phyloP scores from a whole-genome alignment of 2,113 vertebrate genomes.

The Phaethon lepturus region DNA sequence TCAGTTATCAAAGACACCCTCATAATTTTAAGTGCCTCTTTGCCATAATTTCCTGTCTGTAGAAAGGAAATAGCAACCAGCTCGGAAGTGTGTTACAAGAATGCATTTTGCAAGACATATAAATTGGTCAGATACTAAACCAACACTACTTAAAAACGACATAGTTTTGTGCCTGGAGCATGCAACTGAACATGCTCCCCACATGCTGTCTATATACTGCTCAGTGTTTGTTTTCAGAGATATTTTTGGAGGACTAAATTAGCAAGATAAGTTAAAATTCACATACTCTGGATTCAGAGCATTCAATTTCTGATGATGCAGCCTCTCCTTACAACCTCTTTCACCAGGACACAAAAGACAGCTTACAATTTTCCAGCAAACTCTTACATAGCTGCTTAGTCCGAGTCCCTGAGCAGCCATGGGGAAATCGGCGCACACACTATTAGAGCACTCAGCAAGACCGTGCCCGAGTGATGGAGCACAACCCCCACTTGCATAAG shows the following conservation, averaged over 20 bases:
- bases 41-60: not conserved
- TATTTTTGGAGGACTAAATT: not conserved
- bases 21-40: not conserved
- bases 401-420: not conserved
- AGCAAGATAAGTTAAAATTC: not conserved
- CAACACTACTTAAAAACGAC: not conserved
- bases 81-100: not conserved
- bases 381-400: not conserved
- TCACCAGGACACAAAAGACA: not conserved
- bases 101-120: not conserved
- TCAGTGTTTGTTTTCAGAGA: not conserved
- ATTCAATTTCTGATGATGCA: accelerated
- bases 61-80: not conserved
- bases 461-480: not conserved
- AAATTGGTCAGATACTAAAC: not conserved
- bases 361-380: not conserved
- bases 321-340: not conserved
- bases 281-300: not conserved
- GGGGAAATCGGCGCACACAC: accelerated
- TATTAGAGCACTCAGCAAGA: not conserved
- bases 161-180: not conserved
- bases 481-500: not conserved
- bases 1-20: not conserved
- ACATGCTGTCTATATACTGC: accelerated
- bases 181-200: not conserved